Base-by-base conservation (phyloP, 2,888 invertebrate genomes). In the Agonopterix alstromeriana region DNA sequence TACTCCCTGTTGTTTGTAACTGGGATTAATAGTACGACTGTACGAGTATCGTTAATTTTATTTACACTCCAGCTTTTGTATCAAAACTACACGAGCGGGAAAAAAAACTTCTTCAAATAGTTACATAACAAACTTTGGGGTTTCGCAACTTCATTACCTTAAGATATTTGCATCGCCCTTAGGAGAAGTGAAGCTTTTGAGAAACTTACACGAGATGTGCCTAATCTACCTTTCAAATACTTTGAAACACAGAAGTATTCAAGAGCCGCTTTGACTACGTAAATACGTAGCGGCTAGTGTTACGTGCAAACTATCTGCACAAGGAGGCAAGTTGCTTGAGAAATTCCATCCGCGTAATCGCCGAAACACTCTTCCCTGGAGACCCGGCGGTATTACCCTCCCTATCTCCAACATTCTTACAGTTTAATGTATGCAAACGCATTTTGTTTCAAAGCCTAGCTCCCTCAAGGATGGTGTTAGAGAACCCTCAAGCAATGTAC, bases 391-490 rank as follows among this genome's bases (percentile, higher is more conserved):
- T 65, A 75, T 73, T 77, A 77, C 82, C 76, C 80, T 76, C 82
- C 77, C 81, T 84, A 84, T 87, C 85, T 86, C 65, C 73, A 71
- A 86, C 87, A 87, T 87, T 87, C 88, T 86, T 85, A 85, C 76
- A 84, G 79, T 87, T 88, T 87, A 87, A 88, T 87, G 82, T 88
- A 88, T 88, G 88, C 87, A 88, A 88, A 88, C 87, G 87, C 87
- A 88, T 87, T 88, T 88, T 88, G 87, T 88, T 87, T 85, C 87
- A 85, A 87, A 88, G 86, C 82, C 78, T 79, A 67, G 77, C 77
- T 81, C 87, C 84, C 86, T 79, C 73, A 77, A 77, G 81, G 67
- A 80, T 73, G 81, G 80, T 77, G 80, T 82, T 82, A 57, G 67
- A 77, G 76, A 71, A 71, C 85, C 87, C 84, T 80, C 77, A 48